Evolutionary conservation across 2,113 vertebrate species (phyloP).

Genomic region (Ciconia maguari): DNA sequence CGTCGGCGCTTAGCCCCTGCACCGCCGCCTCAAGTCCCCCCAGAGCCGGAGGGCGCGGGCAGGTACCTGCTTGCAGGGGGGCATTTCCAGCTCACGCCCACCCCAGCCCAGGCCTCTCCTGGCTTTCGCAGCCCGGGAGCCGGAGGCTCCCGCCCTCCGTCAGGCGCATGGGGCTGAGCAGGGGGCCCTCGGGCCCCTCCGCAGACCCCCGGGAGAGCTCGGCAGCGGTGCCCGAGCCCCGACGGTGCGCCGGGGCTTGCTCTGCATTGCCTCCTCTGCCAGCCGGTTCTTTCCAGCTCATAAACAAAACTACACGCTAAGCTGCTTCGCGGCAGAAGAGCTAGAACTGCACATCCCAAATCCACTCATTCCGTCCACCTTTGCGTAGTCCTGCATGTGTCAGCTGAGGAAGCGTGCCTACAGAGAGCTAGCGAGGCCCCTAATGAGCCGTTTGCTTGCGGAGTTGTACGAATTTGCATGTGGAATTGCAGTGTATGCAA

Average conservation of each 20-base stretch:
- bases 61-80: not conserved
- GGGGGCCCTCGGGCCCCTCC: too few species aligned
- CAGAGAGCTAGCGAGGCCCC: not conserved
- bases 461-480: not conserved
- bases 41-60: not conserved
- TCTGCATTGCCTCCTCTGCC: not conserved
- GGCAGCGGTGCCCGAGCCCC: not conserved
- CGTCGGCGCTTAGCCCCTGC: not conserved
- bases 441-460: not conserved
- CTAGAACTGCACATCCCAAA: not conserved
- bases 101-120: not conserved
- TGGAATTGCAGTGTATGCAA: not conserved
- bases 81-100: not conserved
- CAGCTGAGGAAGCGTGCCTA: not conserved
- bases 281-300: not conserved
- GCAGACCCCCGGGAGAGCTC: not conserved
- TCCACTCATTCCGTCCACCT: not conserved
- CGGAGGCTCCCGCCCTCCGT: not conserved
- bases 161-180: not conserved
- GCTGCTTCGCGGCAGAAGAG: not conserved
- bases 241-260: not conserved
- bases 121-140: not conserved
- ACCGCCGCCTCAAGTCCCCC: not conserved
- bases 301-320: not conserved
- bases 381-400: accelerated